Conservation (phyloP, 2,888 invertebrate species). For the Ormia ochracea region DNA sequence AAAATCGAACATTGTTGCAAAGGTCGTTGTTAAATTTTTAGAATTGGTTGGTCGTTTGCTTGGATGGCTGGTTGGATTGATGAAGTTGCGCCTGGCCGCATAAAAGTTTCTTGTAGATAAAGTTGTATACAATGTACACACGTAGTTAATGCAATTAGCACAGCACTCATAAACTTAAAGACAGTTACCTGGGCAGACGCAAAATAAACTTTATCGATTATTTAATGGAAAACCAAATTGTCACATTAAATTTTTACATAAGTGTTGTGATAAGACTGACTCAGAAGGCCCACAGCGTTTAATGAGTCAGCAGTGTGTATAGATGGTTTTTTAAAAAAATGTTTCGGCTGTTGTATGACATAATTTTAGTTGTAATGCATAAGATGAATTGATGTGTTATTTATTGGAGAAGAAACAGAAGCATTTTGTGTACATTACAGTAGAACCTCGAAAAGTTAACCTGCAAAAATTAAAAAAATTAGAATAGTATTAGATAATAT, state of each 20-base stretch:
- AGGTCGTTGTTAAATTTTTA: slow-evolving; percentile 24
- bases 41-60: not conserved
- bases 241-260: slow-evolving; percentile 7
- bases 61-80: not conserved
- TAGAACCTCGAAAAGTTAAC: too few species aligned
- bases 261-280: not conserved
- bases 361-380: not conserved
- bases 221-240: slow-evolving; percentile 31
- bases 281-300: not conserved
- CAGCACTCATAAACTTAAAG: not conserved
- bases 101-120: slow-evolving; percentile 26
- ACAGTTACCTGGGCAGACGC: not conserved
- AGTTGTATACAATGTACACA: slow-evolving; percentile 31
- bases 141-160: slow-evolving; percentile 42
- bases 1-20: slow-evolving; percentile 37
- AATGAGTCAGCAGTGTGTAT: slow-evolving; percentile 17
- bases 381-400: too few species aligned
- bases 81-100: not conserved
- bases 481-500: too few species aligned
- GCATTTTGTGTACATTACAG: too few species aligned
- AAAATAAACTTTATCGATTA: not conserved
- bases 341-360: not conserved
- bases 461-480: too few species aligned
- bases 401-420: too few species aligned
- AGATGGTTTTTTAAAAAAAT: not conserved